A percentile compares a stretch with the other conserved stretches of the same genome.
phyloP scores from a whole-genome alignment of 2,888 invertebrate genomes.

The Drosophila nr. fundita region DNA sequence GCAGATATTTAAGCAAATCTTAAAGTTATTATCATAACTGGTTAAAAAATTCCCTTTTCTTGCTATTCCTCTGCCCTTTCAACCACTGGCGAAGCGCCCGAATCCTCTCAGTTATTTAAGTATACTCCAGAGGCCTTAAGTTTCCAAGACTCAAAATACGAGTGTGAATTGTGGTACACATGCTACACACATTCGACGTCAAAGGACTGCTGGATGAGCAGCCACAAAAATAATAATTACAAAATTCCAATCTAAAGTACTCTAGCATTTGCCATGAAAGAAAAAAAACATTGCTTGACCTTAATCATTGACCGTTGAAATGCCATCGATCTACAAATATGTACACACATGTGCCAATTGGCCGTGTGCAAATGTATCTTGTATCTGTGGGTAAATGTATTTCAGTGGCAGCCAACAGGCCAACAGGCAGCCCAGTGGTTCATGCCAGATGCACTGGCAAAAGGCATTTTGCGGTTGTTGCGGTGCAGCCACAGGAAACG shows the following conservation, averaged over 20 bases:
- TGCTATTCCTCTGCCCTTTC: background rate
- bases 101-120: background rate
- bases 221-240: background rate
- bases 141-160: background rate
- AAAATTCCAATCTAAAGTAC: background rate
- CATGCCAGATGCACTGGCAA: slow-evolving; percentile 45
- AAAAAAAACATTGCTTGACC: background rate
- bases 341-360: slow-evolving; percentile 23
- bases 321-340: slow-evolving; percentile 17
- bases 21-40: background rate
- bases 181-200: background rate
- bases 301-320: slow-evolving; percentile 14
- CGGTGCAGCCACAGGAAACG: slow-evolving; percentile 66
- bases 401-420: slow-evolving; percentile 33
- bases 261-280: background rate
- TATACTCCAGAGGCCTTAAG: background rate
- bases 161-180: background rate
- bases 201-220: background rate
- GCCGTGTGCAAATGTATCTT: slow-evolving; percentile 10
- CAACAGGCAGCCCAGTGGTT: slow-evolving; percentile 11
- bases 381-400: slow-evolving; percentile 31
- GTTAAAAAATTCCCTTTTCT: background rate
- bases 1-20: background rate
- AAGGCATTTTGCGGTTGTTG: slow-evolving; percentile 71
- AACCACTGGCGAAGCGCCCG: background rate